phyloP scores from a whole-genome alignment of 2,113 vertebrate genomes.

The Cyprinodon tularosa region DNA sequence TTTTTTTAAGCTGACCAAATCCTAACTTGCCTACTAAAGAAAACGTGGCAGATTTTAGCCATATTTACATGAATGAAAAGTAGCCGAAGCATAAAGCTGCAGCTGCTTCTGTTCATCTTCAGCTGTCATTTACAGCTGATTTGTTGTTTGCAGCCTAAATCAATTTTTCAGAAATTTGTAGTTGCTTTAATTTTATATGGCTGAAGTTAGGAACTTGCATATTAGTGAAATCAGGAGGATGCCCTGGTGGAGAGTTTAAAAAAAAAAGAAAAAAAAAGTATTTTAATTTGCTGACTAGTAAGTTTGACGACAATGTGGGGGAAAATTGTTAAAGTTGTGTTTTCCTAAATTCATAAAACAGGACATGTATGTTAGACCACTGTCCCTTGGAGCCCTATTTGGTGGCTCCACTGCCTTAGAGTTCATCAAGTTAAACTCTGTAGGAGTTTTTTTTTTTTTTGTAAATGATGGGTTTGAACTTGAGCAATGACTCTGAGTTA shows the following conservation, averaged over 20 bases:
- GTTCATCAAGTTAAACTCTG: conserved; percentile 1
- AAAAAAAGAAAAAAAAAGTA: no score
- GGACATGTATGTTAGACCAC: background rate
- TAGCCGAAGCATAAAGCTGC: background rate
- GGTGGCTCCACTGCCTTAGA: background rate
- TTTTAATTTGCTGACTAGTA: background rate
- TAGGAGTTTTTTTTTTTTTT: background rate
- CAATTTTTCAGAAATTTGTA: background rate
- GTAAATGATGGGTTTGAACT: conserved; percentile 16
- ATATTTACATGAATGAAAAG: background rate
- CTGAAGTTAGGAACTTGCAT: background rate
- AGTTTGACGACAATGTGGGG: no score
- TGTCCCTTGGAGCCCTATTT: background rate
- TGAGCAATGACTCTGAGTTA: conserved; percentile 4
- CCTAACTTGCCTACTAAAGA: background rate
- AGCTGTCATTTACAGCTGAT: background rate
- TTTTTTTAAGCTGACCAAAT: background rate
- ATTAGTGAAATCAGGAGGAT: background rate
- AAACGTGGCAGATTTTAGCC: background rate
- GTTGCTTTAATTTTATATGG: background rate
- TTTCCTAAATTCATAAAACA: background rate
- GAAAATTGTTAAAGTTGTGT: background rate
- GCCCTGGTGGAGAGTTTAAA: no score
- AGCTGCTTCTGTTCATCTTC: background rate
- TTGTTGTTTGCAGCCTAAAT: background rate